phyloP scores from a whole-genome alignment of 1,140 invertebrate genomes.

The Asobara japonica region DNA sequence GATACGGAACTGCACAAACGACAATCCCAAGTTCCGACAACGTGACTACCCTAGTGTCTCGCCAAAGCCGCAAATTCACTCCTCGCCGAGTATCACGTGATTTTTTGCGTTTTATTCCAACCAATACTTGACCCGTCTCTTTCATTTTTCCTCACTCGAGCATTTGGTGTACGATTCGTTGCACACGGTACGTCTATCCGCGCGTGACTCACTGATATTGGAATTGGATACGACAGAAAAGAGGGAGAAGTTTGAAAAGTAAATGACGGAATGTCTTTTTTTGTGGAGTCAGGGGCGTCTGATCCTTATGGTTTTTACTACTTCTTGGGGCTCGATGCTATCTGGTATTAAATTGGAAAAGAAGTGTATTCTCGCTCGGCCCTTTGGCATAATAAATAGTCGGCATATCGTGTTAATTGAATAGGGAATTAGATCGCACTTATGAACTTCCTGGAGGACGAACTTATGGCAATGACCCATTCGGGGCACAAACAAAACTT shows the following conservation, averaged over 20 bases:
- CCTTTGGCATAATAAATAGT: too few species aligned
- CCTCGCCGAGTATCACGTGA: background rate
- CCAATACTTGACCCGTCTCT: constrained; percentile 5
- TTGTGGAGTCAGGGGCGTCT: background rate
- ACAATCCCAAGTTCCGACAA: background rate
- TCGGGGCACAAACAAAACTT: too few species aligned
- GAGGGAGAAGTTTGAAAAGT: background rate
- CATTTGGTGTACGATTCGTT: background rate
- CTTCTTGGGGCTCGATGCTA: background rate
- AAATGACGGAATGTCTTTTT: background rate
- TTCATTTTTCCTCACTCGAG: constrained; percentile 2
- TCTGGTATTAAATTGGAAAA: background rate
- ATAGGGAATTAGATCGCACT: too few species aligned
- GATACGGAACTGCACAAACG: background rate
- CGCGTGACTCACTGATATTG: constrained; percentile 3
- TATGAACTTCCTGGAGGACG: too few species aligned
- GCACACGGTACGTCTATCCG: constrained; percentile 10
- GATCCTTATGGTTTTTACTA: background rate
- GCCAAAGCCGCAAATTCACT: background rate
- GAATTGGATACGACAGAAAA: background rate
- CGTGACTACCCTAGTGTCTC: background rate
- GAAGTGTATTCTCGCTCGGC: too few species aligned
- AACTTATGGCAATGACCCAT: too few species aligned
- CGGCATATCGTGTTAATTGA: too few species aligned
- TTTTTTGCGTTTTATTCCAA: constrained; percentile 8